Conservation (phyloP, 2,797 vertebrate genomes). For the Buceros bicornis region DNA sequence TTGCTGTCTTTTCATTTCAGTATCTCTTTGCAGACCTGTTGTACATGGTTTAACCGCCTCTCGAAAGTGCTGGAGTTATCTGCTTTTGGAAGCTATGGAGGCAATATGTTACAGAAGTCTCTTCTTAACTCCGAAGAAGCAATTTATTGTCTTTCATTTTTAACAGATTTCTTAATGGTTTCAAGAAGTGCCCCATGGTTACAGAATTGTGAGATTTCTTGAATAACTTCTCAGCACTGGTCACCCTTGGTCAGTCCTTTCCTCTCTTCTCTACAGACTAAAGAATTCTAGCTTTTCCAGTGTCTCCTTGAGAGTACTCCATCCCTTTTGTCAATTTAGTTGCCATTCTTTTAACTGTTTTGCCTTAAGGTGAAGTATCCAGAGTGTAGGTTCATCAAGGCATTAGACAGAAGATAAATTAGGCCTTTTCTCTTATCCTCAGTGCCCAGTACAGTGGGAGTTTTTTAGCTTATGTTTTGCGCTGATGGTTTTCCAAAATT, state of each 20-base stretch:
- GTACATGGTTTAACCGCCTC: neutral
- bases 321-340: neutral
- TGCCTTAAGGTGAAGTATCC: neutral
- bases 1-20: neutral
- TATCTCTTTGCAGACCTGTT: neutral
- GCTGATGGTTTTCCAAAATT: neutral
- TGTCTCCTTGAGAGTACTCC: neutral
- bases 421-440: neutral
- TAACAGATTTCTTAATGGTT: neutral
- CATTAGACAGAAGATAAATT: neutral
- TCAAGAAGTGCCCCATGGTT: neutral
- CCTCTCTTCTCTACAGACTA: neutral
- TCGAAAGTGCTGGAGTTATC: neutral
- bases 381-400: neutral
- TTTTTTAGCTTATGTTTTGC: neutral
- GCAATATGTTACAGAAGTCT: neutral
- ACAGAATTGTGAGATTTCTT: neutral
- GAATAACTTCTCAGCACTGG: neutral
- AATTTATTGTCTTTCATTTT: neutral
- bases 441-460: neutral
- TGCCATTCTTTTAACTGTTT: neutral
- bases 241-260: neutral
- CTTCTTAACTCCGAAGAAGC: neutral
- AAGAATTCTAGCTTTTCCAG: neutral
- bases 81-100: neutral